Evolutionary conservation across 2,113 vertebrate genomes (phyloP).

Genomic region (Zootoca vivipara): DNA sequence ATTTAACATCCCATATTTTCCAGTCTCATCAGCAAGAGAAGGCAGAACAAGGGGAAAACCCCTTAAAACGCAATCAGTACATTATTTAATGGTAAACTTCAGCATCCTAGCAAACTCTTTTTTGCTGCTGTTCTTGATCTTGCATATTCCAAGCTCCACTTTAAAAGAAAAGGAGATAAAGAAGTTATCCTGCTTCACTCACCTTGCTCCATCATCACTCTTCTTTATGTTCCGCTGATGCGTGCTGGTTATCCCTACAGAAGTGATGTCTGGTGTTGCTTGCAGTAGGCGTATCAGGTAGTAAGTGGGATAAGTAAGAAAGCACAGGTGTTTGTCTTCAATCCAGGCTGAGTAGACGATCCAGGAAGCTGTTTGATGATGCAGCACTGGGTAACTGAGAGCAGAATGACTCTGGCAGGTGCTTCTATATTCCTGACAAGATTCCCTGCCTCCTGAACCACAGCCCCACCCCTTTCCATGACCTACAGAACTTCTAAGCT

Average conservation of each 20-base stretch:
- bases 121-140: constrained; percentile 47
- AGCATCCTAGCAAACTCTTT: constrained; percentile 43
- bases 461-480: constrained; percentile 63
- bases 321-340: neutral
- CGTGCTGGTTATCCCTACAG: neutral
- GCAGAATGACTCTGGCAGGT: neutral
- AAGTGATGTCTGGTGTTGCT: constrained; percentile 11
- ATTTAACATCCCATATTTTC: neutral
- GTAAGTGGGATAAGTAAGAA: neutral
- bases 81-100: constrained; percentile 1
- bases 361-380: neutral
- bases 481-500: constrained; percentile 36
- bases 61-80: neutral
- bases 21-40: neutral
- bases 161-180: constrained; percentile 34
- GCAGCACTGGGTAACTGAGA: neutral
- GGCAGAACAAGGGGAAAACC: neutral
- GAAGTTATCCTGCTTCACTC: constrained; percentile 66
- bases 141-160: neutral
- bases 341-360: neutral
- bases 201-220: constrained; percentile 70
- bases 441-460: constrained; percentile 32
- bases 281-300: constrained; percentile 6
- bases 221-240: constrained; percentile 20
- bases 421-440: constrained; percentile 14